These are phyloP conservation scores for Propithecus coquereli DNA, from an alignment of 2,113 vertebrate genomes.

Conservation along the genomic window DNA sequence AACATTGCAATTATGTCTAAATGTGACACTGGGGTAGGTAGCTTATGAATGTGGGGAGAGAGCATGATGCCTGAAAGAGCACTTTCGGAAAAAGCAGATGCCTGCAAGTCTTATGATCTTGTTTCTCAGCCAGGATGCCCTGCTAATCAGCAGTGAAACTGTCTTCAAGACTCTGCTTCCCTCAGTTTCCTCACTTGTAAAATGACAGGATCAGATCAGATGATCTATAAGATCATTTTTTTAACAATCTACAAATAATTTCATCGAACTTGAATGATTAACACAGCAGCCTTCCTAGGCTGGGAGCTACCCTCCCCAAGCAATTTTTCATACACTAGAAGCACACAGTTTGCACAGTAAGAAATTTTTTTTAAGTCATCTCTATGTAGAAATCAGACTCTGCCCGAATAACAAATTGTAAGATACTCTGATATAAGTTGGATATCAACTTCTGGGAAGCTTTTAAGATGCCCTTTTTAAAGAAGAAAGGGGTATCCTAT, in stretches of 20 bases:
- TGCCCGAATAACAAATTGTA: constrained; percentile 59
- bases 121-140: not conserved
- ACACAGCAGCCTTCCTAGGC: constrained; percentile 70
- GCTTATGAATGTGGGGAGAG: constrained; percentile 4
- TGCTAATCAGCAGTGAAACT: not conserved
- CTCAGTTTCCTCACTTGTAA: not conserved
- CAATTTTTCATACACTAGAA: constrained; percentile 46
- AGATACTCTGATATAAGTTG: not conserved
- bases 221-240: not conserved
- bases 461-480: constrained; percentile 12
- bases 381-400: constrained; percentile 50
- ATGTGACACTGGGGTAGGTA: not conserved
- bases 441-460: not conserved
- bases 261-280: constrained; percentile 80
- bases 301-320: not conserved
- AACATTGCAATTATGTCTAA: constrained; percentile 2
- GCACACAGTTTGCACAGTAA: constrained; percentile 51
- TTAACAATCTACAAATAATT: constrained; percentile 75
- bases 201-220: not conserved
- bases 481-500: not conserved
- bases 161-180: not conserved
- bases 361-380: not conserved
- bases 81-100: not conserved
- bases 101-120: not conserved
- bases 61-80: not conserved